Base-by-base conservation (phyloP, 2,888 invertebrate species). In the Crepidodera aurea region DNA sequence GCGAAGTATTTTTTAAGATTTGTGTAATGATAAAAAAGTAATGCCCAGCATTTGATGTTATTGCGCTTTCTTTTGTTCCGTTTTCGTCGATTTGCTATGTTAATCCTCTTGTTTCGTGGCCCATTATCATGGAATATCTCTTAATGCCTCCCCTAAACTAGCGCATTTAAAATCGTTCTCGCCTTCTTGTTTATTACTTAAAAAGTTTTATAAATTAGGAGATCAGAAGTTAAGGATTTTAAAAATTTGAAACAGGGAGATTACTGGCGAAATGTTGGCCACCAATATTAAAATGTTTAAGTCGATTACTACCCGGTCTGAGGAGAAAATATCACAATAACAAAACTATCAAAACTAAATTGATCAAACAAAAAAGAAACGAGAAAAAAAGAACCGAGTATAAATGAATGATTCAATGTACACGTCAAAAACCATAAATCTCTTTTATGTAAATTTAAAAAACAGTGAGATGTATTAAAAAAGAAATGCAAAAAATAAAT, bases 51-150 rank as follows among this genome's bases (percentile, higher is more conserved):
- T 78, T 76, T 73, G 75, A 73, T 72, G 76, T 77, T 78, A 76
- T 78, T 76, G 74, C 73, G 70, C 71, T 69, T 71, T 75, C 75
- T 75, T 77, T 73, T 75, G 70, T 75, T 73, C 75, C 73, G 73
- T 73, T 76, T 77, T 77, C 77, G 78, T 77, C 78, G 77, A 78
- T 79, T 79, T 77, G 78, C 77, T 75, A 77, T 77, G 78, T 78
- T 78, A 79, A 79, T 79, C 78, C 78, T 67, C 76, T 73, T 74
- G 76, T 75, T 78, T 77, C 78, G 78, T 76, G 78, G 76, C 48
- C 77, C 78, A 77, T 71, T 74, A 77, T 78, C 78, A 78, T 77
- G 77, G 77, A 78, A 78, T 76, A 70, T 75, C 70, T 68, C 69
- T 73, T 77, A 79, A 79, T 75, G 74, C 76, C 71, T 59, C 71